Conservation (phyloP, 1,140 invertebrate species). For the Dreissena polymorpha region DNA sequence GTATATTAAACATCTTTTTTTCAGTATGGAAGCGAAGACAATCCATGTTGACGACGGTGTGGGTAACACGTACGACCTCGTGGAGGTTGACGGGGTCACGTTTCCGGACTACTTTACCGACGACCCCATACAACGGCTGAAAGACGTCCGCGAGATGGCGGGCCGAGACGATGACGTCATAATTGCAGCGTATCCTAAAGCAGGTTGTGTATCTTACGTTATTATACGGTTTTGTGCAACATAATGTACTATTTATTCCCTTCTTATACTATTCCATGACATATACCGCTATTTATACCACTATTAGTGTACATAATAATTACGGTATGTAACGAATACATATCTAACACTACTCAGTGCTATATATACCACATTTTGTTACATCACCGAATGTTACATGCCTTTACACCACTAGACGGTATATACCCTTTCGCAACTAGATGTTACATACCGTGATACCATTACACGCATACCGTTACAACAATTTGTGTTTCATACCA, state of each 20-base stretch:
- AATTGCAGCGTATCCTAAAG: constrained; percentile 68
- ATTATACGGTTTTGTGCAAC: too few species aligned
- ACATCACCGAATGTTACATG: too few species aligned
- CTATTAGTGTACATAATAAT: not conserved
- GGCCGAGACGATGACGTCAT: constrained; percentile 64
- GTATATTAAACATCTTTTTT: too few species aligned
- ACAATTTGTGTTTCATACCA: too few species aligned
- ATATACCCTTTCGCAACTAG: too few species aligned
- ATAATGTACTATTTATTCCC: not conserved
- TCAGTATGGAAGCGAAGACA: constrained; percentile 27
- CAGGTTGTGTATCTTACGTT: constrained; percentile 51
- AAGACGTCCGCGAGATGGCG: constrained; percentile 3
- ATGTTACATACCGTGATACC: too few species aligned
- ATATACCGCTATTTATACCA: not conserved
- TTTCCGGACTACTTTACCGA: constrained; percentile 45
- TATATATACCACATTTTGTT: too few species aligned
- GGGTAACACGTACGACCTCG: constrained; percentile 28
- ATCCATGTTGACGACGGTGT: constrained; percentile 19
- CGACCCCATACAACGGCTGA: constrained; percentile 22
- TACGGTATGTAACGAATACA: too few species aligned
- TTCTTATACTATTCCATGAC: not conserved
- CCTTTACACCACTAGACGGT: too few species aligned
- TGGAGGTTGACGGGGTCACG: constrained; percentile 35
- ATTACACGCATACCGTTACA: too few species aligned
- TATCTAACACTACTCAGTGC: too few species aligned